Base-by-base conservation (phyloP, 1,140 invertebrate genomes). In the Diplogasteroides magnus region DNA sequence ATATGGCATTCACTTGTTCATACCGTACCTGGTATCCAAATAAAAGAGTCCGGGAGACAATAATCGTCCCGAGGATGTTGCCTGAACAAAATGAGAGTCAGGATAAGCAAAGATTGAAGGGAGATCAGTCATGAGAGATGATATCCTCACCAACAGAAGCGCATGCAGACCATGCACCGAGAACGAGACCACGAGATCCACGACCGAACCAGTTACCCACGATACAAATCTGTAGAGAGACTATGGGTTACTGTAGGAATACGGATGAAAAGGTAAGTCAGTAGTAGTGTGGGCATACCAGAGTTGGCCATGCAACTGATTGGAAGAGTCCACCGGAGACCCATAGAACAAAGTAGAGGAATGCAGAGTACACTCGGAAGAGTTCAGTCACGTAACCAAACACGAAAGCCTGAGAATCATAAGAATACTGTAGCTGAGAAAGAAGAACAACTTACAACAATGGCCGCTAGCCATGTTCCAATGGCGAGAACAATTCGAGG, bases 121-220 rank as follows among this genome's bases (percentile, higher is more conserved):
- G n/a, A n/a, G n/a, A n/a, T n/a, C n/a, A n/a, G n/a, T n/a, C n/a
- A n/a, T n/a, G n/a, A n/a, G n/a, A n/a, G n/a, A n/a, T n/a, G n/a
- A n/a, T n/a, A n/a, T n/a, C n/a, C n/a, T n/a, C n/a, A n/a, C n/a
- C 86, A 29, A 87, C 82, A 60, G 84, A 84, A 2, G 85, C 84
- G 81, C 85, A 86, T 0, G 84, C 79, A 73, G 84, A 84, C 86
- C 86, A 87, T 2, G 85, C 31, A 29, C 86, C 86, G 61, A 86
- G 77, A 2, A 86, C 75, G 31, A 85, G 76, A 19, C 86, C 86
- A 23, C 85, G 83, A 74, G 84, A 86, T 69, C 71, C 68, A 67
- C 83, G 76, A 6, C 80, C 76, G 65, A 85, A 85, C 83, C 83
- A 84, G 71, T 85, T 84, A 28, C 76, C 80, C 84, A 84, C 85